Conservation (phyloP, 1,140 invertebrate genomes). For the Lycorma delicatula region DNA sequence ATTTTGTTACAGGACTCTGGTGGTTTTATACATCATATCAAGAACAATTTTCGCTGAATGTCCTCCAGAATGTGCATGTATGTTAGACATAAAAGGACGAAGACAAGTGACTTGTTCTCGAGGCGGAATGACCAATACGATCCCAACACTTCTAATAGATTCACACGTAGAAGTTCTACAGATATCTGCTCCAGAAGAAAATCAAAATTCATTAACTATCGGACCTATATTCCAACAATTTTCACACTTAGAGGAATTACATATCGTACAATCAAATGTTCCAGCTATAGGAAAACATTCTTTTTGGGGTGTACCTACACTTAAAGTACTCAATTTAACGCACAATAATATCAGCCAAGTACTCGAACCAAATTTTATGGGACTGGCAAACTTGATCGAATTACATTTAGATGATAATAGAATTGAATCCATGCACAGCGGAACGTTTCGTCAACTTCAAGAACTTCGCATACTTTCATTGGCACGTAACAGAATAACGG, state of each 20-base stretch:
- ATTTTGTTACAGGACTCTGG: not conserved
- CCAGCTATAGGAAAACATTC: constrained; percentile 69
- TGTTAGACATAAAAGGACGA: constrained; percentile 24
- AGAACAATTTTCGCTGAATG: constrained; percentile 15
- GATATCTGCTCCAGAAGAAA: constrained; percentile 54
- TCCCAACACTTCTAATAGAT: constrained; percentile 39
- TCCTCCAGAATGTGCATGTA: constrained; percentile 27
- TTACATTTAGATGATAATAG: constrained; percentile 42
- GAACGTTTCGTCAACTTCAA: constrained; percentile 59
- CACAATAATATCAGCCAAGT: constrained; percentile 67
- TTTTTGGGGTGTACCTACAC: constrained; percentile 61
- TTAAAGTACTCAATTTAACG: constrained; percentile 60
- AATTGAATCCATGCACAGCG: constrained; percentile 48
- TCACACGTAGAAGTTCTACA: constrained; percentile 46
- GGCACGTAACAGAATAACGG: constrained; percentile 56
- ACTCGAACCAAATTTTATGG: constrained; percentile 24
- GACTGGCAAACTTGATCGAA: constrained; percentile 38
- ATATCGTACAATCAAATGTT: constrained; percentile 63
- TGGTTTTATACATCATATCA: not conserved
- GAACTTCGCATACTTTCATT: constrained; percentile 58
- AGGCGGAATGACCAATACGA: constrained; percentile 37
- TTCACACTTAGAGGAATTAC: constrained; percentile 57
- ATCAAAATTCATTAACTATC: constrained; percentile 58
- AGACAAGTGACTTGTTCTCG: constrained; percentile 31
- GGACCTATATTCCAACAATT: constrained; percentile 62